A percentile compares a stretch with the other conserved stretches of the same genome.
These are phyloP conservation scores for Corythaixoides concolor DNA, from an alignment of 2,113 vertebrate genomes.

Conservation along the genomic window DNA sequence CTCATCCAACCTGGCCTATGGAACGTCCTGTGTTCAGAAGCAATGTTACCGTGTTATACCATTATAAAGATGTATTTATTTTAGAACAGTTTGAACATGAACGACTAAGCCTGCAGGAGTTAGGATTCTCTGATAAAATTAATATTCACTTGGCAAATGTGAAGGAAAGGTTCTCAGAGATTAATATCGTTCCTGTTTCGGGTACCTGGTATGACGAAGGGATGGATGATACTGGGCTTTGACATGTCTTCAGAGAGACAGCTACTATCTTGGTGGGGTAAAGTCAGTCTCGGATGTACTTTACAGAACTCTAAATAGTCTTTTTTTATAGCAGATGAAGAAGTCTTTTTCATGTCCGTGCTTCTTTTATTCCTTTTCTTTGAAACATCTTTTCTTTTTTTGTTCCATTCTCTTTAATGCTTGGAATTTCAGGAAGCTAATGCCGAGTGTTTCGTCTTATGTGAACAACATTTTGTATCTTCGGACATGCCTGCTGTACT, in stretches of 20 bases:
- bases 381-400: neutral
- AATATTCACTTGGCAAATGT: neutral
- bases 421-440: neutral
- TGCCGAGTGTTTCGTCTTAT: rapidly evolving
- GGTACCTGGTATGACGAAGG: neutral
- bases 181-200: neutral
- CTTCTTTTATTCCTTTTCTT: neutral
- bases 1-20: no score
- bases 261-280: neutral
- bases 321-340: neutral
- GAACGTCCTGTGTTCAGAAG: neutral
- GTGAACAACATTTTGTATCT: neutral
- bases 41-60: no score
- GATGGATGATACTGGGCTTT: neutral
- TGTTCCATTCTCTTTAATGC: neutral
- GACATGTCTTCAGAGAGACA: neutral
- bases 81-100: neutral
- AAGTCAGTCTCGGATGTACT: neutral
- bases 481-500: neutral
- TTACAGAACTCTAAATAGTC: neutral
- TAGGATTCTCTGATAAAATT: neutral
- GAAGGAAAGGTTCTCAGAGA: neutral
- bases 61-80: neutral
- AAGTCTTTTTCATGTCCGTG: neutral
- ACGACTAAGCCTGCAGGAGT: neutral